phyloP scores from a whole-genome alignment of 2,113 vertebrate genomes.

The Sphyrna mokarran region DNA sequence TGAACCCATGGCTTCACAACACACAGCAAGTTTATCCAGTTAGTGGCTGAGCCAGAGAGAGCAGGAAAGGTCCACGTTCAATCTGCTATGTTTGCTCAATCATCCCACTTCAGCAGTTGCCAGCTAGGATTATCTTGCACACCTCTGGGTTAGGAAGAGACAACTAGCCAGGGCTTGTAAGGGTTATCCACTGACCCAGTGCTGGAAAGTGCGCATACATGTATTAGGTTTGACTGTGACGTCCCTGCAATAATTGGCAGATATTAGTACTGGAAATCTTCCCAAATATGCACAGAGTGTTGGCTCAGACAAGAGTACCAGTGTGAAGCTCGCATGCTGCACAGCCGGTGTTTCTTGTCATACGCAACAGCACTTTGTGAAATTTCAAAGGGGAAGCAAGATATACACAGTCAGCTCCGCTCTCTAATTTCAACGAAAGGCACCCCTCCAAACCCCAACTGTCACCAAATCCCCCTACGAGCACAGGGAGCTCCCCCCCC shows the following conservation, averaged over 20 bases:
- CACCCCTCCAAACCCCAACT: no score
- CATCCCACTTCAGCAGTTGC: background rate
- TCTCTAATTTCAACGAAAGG: no score
- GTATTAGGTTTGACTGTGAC: background rate
- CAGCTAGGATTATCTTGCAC: background rate
- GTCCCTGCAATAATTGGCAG: background rate
- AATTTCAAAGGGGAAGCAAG: no score
- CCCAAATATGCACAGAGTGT: no score
- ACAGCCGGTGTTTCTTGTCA: no score
- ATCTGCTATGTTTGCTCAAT: background rate
- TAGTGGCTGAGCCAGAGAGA: background rate
- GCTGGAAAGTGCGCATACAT: background rate
- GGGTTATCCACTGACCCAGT: background rate
- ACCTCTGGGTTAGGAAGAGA: background rate
- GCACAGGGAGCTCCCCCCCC: no score
- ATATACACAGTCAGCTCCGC: no score
- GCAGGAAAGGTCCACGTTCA: background rate
- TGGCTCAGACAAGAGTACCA: no score
- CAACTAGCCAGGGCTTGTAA: background rate
- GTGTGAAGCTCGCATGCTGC: no score
- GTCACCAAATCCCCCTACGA: no score
- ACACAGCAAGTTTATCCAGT: background rate
- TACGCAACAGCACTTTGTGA: no score
- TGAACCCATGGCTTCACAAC: background rate
- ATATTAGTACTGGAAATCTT: background rate